phyloP scores from a whole-genome alignment of 1,140 invertebrate species.

The Conus betulinus region DNA sequence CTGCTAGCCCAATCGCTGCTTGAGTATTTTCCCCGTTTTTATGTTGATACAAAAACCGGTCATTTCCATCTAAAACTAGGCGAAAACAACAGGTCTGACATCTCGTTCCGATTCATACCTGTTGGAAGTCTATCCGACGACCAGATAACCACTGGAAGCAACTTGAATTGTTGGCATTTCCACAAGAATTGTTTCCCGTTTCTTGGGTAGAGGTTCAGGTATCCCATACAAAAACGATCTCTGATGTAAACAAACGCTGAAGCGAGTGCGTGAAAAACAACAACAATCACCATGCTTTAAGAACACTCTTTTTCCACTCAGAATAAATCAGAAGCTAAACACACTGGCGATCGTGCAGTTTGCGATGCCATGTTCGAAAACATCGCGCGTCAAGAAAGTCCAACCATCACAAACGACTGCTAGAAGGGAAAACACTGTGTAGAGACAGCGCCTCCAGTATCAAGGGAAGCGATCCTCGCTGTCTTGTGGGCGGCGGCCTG shows the following conservation, averaged over 20 bases:
- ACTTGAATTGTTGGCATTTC: background rate
- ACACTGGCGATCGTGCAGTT: background rate
- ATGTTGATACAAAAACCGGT: too few species aligned
- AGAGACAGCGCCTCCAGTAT: constrained; percentile 16
- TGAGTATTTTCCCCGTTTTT: too few species aligned
- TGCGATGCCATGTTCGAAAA: constrained; percentile 23
- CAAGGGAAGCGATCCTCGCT: constrained; percentile 12
- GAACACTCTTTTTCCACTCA: background rate
- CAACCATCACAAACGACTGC: background rate
- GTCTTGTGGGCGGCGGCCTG: background rate
- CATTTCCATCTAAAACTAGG: too few species aligned
- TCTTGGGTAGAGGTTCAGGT: background rate
- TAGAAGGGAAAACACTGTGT: background rate
- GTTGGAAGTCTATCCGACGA: background rate
- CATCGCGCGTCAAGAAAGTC: background rate
- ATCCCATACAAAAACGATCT: constrained; percentile 17
- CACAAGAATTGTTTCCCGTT: background rate
- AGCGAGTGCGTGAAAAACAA: constrained; percentile 13
- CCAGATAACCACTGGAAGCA: constrained; percentile 7
- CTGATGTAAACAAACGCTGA: constrained; percentile 9
- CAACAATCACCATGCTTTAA: constrained; percentile 11
- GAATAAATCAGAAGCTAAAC: background rate
- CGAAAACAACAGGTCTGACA: too few species aligned
- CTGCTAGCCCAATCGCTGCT: too few species aligned
- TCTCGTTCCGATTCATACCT: background rate